Conservation (phyloP, 1,140 invertebrate species). For the Odontomachus brunneus region DNA sequence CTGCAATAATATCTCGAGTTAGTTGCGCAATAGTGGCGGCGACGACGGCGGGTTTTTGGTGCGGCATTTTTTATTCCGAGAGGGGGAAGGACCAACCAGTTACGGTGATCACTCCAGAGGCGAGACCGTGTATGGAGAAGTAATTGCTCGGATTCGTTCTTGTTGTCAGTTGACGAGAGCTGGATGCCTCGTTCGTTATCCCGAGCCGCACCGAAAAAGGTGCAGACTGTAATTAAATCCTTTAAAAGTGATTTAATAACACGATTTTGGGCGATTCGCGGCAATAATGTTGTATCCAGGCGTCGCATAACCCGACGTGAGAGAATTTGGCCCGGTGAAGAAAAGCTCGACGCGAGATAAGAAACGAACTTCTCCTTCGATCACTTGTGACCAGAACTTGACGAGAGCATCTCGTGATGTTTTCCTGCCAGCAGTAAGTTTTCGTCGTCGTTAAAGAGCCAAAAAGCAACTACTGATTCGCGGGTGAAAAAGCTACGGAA, state of each 20-base stretch:
- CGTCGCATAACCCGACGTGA: constrained; percentile 18
- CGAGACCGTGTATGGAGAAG: constrained; percentile 57
- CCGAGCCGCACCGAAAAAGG: constrained; percentile 44
- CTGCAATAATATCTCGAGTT: constrained; percentile 5
- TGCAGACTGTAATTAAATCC: constrained; percentile 51
- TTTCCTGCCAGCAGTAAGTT: constrained; percentile 33
- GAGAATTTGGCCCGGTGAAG: constrained; percentile 1
- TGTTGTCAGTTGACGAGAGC: constrained; percentile 53
- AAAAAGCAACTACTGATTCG: constrained; percentile 3
- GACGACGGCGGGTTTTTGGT: constrained; percentile 15
- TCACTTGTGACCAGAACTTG: constrained; percentile 8
- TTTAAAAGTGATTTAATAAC: constrained; percentile 60
- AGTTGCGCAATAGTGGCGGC: constrained; percentile 24
- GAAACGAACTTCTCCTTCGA: constrained; percentile 6
- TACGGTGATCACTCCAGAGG: constrained; percentile 29
- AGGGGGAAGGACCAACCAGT: constrained; percentile 39
- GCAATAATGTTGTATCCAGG: constrained; percentile 47
- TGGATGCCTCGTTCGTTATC: constrained; percentile 47
- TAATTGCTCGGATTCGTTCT: constrained; percentile 58
- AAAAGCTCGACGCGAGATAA: constrained; percentile 27
- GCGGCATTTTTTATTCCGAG: constrained; percentile 30
- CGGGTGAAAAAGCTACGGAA: constrained; percentile 11
- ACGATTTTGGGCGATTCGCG: constrained; percentile 38
- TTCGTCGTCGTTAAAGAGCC: constrained; percentile 21
- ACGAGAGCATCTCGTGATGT: constrained; percentile 6